These are phyloP conservation scores for Falcunculus frontatus DNA, from an alignment of 2,113 vertebrate genomes.

Conservation along the genomic window DNA sequence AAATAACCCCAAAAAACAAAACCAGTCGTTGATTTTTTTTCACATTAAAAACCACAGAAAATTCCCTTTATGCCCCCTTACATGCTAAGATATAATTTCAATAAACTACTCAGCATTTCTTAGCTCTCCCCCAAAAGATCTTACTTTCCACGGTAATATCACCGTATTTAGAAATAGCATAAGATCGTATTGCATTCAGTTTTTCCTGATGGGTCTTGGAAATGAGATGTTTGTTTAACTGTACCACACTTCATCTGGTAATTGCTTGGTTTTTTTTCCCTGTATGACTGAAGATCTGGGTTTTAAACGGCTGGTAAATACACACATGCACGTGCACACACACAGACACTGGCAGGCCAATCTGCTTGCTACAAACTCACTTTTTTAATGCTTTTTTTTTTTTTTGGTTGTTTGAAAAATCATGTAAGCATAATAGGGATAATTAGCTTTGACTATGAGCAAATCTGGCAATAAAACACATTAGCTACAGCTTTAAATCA, in stretches of 20 bases:
- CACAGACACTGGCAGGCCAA: neutral
- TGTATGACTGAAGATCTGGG: neutral
- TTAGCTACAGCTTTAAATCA: constrained; percentile 68
- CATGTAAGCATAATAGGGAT: constrained; percentile 57
- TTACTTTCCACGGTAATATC: neutral
- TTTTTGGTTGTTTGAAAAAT: constrained; percentile 32
- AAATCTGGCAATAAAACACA: constrained; percentile 66
- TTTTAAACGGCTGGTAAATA: neutral
- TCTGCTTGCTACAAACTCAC: neutral
- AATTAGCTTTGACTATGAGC: constrained; percentile 67
- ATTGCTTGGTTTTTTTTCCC: neutral
- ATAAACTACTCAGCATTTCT: neutral
- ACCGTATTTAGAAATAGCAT: neutral
- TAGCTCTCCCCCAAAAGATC: neutral
- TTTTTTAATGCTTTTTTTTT: neutral
- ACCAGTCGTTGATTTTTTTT: neutral
- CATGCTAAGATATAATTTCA: neutral
- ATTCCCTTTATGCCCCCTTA: neutral
- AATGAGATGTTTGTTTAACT: constrained; percentile 14
- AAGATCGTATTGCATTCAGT: neutral
- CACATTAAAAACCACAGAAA: neutral
- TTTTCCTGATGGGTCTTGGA: neutral
- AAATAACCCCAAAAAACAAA: neutral
- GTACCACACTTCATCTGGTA: neutral
- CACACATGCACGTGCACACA: neutral